Conservation (phyloP, 1,140 invertebrate genomes). For the Drosophila biarmipes region DNA sequence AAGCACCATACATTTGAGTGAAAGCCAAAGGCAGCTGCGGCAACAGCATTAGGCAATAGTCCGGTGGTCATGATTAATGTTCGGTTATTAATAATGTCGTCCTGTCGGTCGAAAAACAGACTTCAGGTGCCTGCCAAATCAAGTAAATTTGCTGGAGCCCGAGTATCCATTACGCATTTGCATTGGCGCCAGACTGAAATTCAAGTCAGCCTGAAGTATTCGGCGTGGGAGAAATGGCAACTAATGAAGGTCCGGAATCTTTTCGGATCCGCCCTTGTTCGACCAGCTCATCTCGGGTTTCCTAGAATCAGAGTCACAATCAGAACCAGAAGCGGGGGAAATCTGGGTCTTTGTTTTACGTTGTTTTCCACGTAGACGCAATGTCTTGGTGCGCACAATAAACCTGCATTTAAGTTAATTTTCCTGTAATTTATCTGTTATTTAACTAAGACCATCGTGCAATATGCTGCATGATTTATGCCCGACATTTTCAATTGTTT, state of each 20-base stretch:
- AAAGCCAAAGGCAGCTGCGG: conserved; percentile 47
- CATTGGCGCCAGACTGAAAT: conserved; percentile 57
- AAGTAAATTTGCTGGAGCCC: conserved; percentile 60
- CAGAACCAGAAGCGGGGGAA: conserved; percentile 3
- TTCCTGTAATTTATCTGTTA: conserved; percentile 72
- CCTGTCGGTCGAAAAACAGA: conserved; percentile 13
- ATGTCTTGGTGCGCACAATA: conserved; percentile 41
- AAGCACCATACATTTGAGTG: conserved; percentile 59
- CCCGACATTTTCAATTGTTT: conserved; percentile 62
- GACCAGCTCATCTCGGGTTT: conserved; percentile 43
- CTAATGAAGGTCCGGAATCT: conserved; percentile 59
- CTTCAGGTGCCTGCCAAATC: conserved; percentile 60
- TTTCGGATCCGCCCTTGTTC: conserved; percentile 19
- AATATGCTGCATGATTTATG: conserved; percentile 77
- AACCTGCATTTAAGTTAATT: conserved; percentile 68
- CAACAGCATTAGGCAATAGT: conserved; percentile 22
- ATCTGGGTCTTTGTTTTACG: conserved; percentile 31
- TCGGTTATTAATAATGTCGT: conserved; percentile 65
- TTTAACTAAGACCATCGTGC: conserved; percentile 59
- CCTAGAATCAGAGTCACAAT: conserved; percentile 2
- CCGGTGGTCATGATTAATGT: conserved; percentile 57
- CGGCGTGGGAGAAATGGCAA: conserved; percentile 8
- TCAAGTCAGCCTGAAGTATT: conserved; percentile 21
- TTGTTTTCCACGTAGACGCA: conserved; percentile 29
- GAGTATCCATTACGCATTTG: conserved; percentile 72